Conservation (phyloP, 2,888 invertebrate genomes). For the Agrotis ipsilon region DNA sequence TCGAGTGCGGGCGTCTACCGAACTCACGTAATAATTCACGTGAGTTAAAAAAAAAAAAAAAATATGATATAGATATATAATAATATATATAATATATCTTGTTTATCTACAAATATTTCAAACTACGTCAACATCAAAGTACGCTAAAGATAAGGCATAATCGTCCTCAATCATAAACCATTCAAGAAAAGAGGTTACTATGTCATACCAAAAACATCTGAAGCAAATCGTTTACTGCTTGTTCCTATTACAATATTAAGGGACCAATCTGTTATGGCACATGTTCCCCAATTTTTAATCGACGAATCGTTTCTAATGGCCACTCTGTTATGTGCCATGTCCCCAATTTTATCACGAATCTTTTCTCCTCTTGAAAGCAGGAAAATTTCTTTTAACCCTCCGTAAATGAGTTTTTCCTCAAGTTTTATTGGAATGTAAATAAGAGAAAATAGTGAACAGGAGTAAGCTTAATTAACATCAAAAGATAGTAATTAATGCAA, state of each 20-base stretch:
- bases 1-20: too few relatives aligned
- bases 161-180: constrained; percentile 9
- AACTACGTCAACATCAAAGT: not conserved
- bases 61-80: too few relatives aligned
- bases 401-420: not conserved
- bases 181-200: constrained; percentile 16
- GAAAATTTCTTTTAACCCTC: not conserved
- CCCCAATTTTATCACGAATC: constrained; percentile 25
- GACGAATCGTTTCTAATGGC: constrained; percentile 16
- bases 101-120: not conserved
- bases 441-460: not conserved
- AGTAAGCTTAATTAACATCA: constrained; percentile 16
- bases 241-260: constrained; percentile 38
- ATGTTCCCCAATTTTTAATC: constrained; percentile 38
- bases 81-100: too few relatives aligned
- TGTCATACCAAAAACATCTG: constrained; percentile 7
- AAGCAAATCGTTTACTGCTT: constrained; percentile 43
- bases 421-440: constrained; percentile 12
- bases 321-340: constrained; percentile 47
- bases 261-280: constrained; percentile 40
- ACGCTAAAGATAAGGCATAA: not conserved
- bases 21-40: too few relatives aligned
- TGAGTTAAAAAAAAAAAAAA: too few relatives aligned
- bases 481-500: constrained; percentile 14
- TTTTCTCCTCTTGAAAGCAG: constrained; percentile 2